phyloP scores from a whole-genome alignment of 2,888 invertebrate genomes.

The Eupithecia subfuscata region DNA sequence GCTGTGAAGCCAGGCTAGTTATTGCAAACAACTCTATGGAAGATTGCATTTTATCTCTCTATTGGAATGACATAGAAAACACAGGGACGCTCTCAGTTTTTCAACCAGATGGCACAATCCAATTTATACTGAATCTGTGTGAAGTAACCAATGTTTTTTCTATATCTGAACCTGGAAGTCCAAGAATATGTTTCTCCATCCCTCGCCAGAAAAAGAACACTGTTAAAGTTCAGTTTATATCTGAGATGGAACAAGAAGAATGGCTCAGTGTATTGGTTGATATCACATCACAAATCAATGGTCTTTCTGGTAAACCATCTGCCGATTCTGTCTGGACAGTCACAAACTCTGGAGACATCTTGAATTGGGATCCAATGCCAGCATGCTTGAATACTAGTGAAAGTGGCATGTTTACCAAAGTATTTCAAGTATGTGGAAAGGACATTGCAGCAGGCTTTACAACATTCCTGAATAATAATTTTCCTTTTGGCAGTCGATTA shows the following conservation, averaged over 20 bases:
- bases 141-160: slow-evolving; percentile 91
- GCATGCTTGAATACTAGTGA: slow-evolving; percentile 83
- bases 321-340: slow-evolving; percentile 91
- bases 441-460: slow-evolving; percentile 85
- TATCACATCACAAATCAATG: slow-evolving; percentile 90
- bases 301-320: slow-evolving; percentile 88
- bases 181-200: slow-evolving; percentile 89
- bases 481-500: slow-evolving; percentile 88
- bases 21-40: slow-evolving; percentile 84
- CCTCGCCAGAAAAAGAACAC: slow-evolving; percentile 85
- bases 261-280: slow-evolving; percentile 93
- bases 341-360: slow-evolving; percentile 91
- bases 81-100: slow-evolving; percentile 90
- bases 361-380: slow-evolving; percentile 89
- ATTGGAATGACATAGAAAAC: slow-evolving; percentile 90
- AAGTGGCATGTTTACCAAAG: slow-evolving; percentile 84
- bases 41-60: slow-evolving; percentile 91
- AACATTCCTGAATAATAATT: slow-evolving; percentile 88
- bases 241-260: slow-evolving; percentile 94
- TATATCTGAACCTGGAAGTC: slow-evolving; percentile 91
- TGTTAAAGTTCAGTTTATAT: slow-evolving; percentile 90
- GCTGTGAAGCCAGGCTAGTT: slow-evolving; percentile 90
- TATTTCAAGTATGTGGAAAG: slow-evolving; percentile 88
- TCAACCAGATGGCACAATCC: slow-evolving; percentile 90
- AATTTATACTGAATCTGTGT: slow-evolving; percentile 88